Evolutionary conservation across 35 echinoderm and acorn worm species (phyloP), one percentile per base, ranked within the genome.

Genomic region (Anneissia japonica): DNA sequence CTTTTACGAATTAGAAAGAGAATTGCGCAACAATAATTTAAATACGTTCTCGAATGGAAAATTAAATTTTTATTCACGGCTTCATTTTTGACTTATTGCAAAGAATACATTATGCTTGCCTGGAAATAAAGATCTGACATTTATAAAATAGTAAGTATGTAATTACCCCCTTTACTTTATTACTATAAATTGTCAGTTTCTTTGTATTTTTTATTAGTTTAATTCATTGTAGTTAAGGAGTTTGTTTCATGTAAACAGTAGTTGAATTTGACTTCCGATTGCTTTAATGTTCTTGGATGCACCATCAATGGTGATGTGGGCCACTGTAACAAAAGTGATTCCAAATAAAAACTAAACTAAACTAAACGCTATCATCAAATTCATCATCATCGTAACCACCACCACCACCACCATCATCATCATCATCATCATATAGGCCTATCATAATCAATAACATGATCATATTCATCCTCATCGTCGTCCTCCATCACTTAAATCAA

Each of bases 381-480:
- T 72, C 55, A 72, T 72, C 55, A 72, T 16, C n/a, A 72, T 72
- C 55, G n/a, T n/a, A 13, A 72, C n/a, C 55, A 72, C n/a, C 55
- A 72, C n/a, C 55, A 72, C n/a, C 55, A 72, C n/a, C 55, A 72
- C n/a, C 55, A 72, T 72, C 55, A 72, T 72, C 55, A 72, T 72
- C 55, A 72, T 72, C 55, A 72, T 72, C 55, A 72, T 72, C 55
- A 72, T 72, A 13, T 72, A 16, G 13, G n/a, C 55, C 55, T n/a
- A n/a, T n/a, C n/a, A n/a, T n/a, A n/a, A n/a, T n/a, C n/a, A n/a
- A n/a, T n/a, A n/a, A n/a, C n/a, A n/a, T n/a, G n/a, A n/a, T n/a
- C n/a, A n/a, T n/a, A n/a, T n/a, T n/a, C n/a, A n/a, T n/a, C n/a
- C n/a, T n/a, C n/a, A n/a, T n/a, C n/a, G n/a, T n/a, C n/a, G n/a